These are phyloP conservation scores for Tetragonula carbonaria DNA, from an alignment of 2,888 invertebrate genomes.

Conservation along the genomic window DNA sequence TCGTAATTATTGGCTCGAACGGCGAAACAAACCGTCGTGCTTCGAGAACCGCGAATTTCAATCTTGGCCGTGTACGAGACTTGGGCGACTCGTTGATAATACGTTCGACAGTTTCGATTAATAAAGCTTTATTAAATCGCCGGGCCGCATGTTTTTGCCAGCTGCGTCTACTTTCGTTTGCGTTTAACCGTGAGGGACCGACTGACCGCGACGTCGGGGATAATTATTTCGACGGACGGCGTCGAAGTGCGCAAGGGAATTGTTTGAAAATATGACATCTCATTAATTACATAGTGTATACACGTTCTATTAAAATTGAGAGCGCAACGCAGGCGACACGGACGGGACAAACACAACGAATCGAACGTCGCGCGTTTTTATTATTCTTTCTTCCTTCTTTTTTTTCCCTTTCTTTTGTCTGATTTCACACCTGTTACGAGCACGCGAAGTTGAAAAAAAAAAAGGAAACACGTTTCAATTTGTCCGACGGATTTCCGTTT, in stretches of 20 bases:
- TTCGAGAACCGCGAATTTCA: constrained; percentile 2
- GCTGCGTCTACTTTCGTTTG: not conserved
- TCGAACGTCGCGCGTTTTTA: constrained; percentile 8
- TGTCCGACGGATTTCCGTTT: constrained; percentile 2
- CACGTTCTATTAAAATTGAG: constrained; percentile 35
- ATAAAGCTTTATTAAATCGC: constrained; percentile 25
- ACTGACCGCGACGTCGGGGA: constrained; percentile 13
- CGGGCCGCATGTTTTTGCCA: constrained; percentile 3
- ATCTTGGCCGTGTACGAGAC: not conserved
- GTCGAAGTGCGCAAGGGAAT: not conserved
- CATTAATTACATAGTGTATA: constrained; percentile 38
- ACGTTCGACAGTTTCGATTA: constrained; percentile 11
- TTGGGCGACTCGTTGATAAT: no score
- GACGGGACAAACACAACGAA: not conserved
- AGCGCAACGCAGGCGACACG: not conserved
- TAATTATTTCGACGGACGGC: constrained; percentile 40
- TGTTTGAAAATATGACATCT: constrained; percentile 45
- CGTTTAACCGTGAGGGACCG: not conserved
- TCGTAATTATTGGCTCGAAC: not conserved
- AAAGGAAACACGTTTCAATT: not conserved
- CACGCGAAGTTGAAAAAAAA: not conserved
- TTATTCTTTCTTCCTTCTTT: not conserved
- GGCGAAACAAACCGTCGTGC: not conserved
- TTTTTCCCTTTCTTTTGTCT: no score
- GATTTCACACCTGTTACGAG: no score